A percentile compares a stretch with the other conserved stretches of the same genome.
These are phyloP conservation scores for Eupithecia insigniata DNA, from an alignment of 2,888 invertebrate species.

Conservation along the genomic window DNA sequence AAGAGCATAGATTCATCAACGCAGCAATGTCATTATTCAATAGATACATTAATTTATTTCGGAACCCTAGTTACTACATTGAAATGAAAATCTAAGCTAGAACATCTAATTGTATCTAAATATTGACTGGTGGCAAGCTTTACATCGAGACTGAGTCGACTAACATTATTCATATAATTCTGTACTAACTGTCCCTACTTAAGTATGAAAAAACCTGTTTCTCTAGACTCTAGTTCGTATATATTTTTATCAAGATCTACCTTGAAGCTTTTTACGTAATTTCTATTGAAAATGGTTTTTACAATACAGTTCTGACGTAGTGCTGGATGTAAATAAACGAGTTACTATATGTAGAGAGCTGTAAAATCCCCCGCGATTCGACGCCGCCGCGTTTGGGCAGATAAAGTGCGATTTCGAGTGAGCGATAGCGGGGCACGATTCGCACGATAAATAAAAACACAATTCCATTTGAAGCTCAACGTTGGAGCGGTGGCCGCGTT, in stretches of 20 bases:
- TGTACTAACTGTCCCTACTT: not conserved
- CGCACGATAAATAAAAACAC: constrained; percentile 85
- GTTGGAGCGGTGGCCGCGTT: constrained; percentile 77
- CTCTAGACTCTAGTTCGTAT: not conserved
- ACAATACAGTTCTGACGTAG: constrained; percentile 35
- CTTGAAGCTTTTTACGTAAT: not conserved
- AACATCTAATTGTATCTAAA: constrained; percentile 36
- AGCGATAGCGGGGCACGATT: constrained; percentile 80
- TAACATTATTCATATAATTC: constrained; percentile 2
- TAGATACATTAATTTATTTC: constrained; percentile 24
- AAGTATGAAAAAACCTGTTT: constrained; percentile 28
- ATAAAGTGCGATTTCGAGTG: constrained; percentile 80
- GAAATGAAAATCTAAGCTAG: constrained; percentile 38
- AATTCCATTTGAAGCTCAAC: constrained; percentile 82
- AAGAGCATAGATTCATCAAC: constrained; percentile 18
- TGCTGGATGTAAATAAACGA: constrained; percentile 50
- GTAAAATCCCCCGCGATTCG: constrained; percentile 62
- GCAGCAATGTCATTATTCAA: constrained; percentile 25
- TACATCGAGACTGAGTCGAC: constrained; percentile 30
- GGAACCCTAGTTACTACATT: constrained; percentile 33
- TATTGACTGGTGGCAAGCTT: constrained; percentile 38
- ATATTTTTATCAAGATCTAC: constrained; percentile 3
- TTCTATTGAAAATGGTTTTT: constrained; percentile 11
- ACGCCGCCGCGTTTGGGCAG: constrained; percentile 76
- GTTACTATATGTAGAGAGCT: constrained; percentile 59